phyloP scores from a whole-genome alignment of 2,113 vertebrate species.

The Zosterops pallidus region DNA sequence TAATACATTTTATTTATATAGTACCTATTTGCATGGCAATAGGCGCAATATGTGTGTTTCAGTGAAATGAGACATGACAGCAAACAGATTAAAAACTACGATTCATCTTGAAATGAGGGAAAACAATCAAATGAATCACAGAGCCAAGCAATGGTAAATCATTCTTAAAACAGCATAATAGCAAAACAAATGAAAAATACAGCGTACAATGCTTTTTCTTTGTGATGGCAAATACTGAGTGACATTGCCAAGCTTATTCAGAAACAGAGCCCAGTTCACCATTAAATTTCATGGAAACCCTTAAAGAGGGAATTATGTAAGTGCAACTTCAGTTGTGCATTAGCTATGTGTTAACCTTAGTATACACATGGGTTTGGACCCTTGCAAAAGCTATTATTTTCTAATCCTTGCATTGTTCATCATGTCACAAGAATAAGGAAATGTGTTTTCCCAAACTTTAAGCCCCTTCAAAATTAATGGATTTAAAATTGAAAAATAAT shows the following conservation, averaged over 20 bases:
- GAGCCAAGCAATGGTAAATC: slow-evolving; percentile 35
- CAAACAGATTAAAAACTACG: slow-evolving; percentile 54
- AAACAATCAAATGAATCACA: slow-evolving; percentile 58
- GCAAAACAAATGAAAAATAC: slow-evolving; percentile 53
- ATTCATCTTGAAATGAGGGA: slow-evolving; percentile 52
- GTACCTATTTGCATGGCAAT: slow-evolving; percentile 50
- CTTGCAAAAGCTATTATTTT: background rate
- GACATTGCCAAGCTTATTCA: background rate
- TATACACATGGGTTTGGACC: background rate
- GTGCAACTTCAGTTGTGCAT: background rate
- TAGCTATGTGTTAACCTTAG: background rate
- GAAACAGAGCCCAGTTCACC: background rate
- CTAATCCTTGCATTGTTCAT: background rate
- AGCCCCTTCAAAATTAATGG: background rate
- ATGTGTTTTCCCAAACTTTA: slow-evolving; percentile 43
- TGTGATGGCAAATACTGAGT: slow-evolving; percentile 1
- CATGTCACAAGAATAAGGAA: background rate
- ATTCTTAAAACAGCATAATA: slow-evolving; percentile 55
- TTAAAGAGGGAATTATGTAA: background rate
- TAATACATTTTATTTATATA: slow-evolving; percentile 54
- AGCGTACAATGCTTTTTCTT: background rate
- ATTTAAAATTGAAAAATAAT: slow-evolving; percentile 30
- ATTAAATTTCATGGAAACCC: background rate
- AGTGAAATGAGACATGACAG: slow-evolving; percentile 56
- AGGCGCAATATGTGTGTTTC: slow-evolving; percentile 46